These are phyloP conservation scores for Pseudolaguvia tuberculata DNA, from an alignment of 2,113 vertebrate species.

Conservation along the genomic window DNA sequence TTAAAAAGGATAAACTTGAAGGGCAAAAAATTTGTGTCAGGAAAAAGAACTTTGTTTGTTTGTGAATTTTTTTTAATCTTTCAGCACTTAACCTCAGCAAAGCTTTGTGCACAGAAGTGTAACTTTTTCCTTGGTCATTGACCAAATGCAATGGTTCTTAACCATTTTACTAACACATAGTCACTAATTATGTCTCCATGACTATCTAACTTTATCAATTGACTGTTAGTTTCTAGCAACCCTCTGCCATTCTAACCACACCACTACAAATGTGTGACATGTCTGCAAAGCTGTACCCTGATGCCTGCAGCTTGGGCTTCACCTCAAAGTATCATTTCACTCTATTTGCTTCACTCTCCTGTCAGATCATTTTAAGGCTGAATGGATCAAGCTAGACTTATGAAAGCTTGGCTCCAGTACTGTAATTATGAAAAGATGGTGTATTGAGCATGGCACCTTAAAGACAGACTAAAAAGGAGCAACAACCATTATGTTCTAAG, in stretches of 20 bases:
- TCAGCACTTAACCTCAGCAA: constrained; percentile 30
- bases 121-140: constrained; percentile 36
- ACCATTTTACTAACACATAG: constrained; percentile 52
- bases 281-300: constrained; percentile 18
- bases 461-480: constrained; percentile 42
- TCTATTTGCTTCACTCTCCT: constrained; percentile 27
- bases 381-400: constrained; percentile 31
- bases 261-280: constrained; percentile 9
- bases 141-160: constrained; percentile 52
- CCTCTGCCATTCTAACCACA: neutral
- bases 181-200: constrained; percentile 41
- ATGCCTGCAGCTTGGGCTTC: constrained; percentile 22
- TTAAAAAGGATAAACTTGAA: constrained; percentile 14
- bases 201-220: constrained; percentile 37
- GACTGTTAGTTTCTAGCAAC: constrained; percentile 23
- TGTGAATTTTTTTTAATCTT: constrained; percentile 23
- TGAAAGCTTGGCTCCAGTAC: constrained; percentile 33
- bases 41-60: constrained; percentile 28
- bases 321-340: neutral
- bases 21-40: neutral
- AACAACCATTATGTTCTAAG: constrained; percentile 55
- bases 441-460: constrained; percentile 50
- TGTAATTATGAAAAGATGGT: constrained; percentile 47
- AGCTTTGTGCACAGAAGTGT: constrained; percentile 5
- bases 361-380: constrained; percentile 36